These are phyloP conservation scores for Fabriciana adippe DNA, from an alignment of 2,888 invertebrate genomes.

Conservation along the genomic window DNA sequence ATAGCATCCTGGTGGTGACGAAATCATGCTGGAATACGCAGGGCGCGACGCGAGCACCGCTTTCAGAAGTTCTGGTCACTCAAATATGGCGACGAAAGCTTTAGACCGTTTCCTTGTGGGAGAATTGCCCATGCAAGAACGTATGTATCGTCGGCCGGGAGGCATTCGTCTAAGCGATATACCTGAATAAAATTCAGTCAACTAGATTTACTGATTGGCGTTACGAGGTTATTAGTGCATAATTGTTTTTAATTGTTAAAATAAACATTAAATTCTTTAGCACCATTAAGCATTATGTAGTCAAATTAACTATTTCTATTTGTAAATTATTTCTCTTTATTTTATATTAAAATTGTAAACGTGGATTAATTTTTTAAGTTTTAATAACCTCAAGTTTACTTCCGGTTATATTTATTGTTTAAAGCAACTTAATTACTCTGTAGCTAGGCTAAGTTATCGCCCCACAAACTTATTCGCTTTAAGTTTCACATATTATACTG, in stretches of 20 bases:
- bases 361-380: not conserved
- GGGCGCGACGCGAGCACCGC: conserved; percentile 92
- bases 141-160: conserved; percentile 86
- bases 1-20: conserved; percentile 92
- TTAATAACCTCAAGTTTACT: conserved; percentile 2
- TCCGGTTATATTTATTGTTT: conserved; percentile 4
- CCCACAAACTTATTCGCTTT: conserved; percentile 12
- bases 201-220: too few species aligned
- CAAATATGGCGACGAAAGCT: conserved; percentile 83
- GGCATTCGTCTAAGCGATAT: conserved; percentile 83
- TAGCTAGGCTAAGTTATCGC: conserved; percentile 23
- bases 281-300: too few species aligned
- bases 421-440: conserved; percentile 5
- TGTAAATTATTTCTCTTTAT: too few species aligned
- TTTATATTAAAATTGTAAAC: too few species aligned
- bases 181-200: conserved; percentile 66
- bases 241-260: too few species aligned
- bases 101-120: conserved; percentile 89
- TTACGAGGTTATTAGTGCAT: too few species aligned
- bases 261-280: too few species aligned
- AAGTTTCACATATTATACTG: conserved; percentile 6
- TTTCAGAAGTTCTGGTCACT: conserved; percentile 91
- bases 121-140: conserved; percentile 87
- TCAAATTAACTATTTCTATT: too few species aligned
- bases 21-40: conserved; percentile 91